Evolutionary conservation across 1,140 invertebrate species (phyloP).

Genomic region (Ditylenchus dipsaci): DNA sequence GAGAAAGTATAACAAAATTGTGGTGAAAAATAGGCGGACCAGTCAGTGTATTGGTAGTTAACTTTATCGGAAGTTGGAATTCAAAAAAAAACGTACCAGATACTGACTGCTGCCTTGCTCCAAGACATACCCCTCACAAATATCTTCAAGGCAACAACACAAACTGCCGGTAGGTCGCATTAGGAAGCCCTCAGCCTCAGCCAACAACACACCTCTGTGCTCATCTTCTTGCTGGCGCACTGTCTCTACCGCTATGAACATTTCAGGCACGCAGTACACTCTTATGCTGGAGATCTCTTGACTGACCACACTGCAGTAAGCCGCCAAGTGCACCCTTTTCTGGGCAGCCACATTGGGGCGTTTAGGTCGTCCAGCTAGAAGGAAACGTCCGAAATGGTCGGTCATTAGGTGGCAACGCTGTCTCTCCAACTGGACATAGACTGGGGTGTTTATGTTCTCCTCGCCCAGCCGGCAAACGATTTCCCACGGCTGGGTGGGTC

Average conservation of each 20-base stretch:
- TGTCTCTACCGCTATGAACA: constrained; percentile 47
- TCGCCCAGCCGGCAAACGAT: not conserved
- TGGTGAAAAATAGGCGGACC: too few relatives aligned
- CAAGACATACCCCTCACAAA: constrained; percentile 28
- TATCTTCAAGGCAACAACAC: constrained; percentile 53
- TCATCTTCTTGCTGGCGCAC: constrained; percentile 49
- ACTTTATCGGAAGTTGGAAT: too few relatives aligned
- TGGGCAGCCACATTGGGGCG: constrained; percentile 35
- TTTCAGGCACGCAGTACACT: constrained; percentile 54
- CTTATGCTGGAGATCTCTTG: constrained; percentile 31
- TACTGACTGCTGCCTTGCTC: constrained; percentile 33
- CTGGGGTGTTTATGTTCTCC: constrained; percentile 46
- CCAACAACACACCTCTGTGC: constrained; percentile 32
- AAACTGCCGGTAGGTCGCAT: constrained; percentile 42
- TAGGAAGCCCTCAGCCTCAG: constrained; percentile 46
- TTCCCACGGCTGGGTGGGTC: not conserved
- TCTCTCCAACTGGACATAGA: constrained; percentile 48
- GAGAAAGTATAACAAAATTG: too few relatives aligned
- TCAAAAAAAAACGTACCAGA: constrained; percentile 27
- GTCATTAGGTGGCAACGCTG: constrained; percentile 53
- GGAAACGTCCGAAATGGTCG: constrained; percentile 44
- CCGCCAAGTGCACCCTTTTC: constrained; percentile 47
- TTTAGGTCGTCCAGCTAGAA: constrained; percentile 44
- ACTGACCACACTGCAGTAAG: constrained; percentile 15
- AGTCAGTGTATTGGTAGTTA: too few relatives aligned